A percentile compares a stretch with the other conserved stretches of the same genome.
Evolutionary conservation across 2,113 vertebrate genomes (phyloP).

Genomic region (Ammospiza caudacuta): DNA sequence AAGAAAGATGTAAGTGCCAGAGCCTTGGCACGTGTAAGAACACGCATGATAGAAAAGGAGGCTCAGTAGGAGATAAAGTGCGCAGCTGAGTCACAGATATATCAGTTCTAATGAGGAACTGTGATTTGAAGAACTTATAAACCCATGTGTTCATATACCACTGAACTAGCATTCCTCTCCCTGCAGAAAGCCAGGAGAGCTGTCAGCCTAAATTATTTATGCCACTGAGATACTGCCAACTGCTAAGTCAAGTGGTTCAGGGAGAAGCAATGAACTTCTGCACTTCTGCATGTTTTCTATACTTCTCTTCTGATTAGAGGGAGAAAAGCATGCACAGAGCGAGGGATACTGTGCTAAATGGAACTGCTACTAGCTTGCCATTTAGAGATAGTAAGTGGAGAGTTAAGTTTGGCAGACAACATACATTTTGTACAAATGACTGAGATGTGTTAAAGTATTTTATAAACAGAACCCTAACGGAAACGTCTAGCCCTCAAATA

Average conservation of each 20-base stretch:
- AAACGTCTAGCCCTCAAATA: slow-evolving; percentile 12
- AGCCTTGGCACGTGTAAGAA: background rate
- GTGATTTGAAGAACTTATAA: background rate
- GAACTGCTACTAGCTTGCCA: background rate
- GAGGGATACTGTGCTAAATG: background rate
- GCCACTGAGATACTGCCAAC: slow-evolving; percentile 1
- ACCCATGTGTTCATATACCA: background rate
- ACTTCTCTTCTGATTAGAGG: background rate
- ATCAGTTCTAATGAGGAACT: background rate
- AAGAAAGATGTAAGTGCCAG: background rate
- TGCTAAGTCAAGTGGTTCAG: slow-evolving; percentile 19
- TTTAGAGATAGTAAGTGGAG: background rate
- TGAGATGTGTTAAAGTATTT: slow-evolving; percentile 4
- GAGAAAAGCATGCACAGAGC: background rate
- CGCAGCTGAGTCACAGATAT: background rate
- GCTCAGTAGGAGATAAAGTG: background rate
- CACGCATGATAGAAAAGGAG: background rate
- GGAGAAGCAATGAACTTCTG: background rate
- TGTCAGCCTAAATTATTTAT: slow-evolving; percentile 38
- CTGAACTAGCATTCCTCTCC: background rate
- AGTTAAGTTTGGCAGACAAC: background rate
- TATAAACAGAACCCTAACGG: slow-evolving; percentile 1
- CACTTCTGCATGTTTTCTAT: background rate
- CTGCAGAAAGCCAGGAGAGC: background rate
- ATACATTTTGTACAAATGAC: background rate